Base-by-base conservation (phyloP, 1,140 invertebrate genomes). In the Apis laboriosa region DNA sequence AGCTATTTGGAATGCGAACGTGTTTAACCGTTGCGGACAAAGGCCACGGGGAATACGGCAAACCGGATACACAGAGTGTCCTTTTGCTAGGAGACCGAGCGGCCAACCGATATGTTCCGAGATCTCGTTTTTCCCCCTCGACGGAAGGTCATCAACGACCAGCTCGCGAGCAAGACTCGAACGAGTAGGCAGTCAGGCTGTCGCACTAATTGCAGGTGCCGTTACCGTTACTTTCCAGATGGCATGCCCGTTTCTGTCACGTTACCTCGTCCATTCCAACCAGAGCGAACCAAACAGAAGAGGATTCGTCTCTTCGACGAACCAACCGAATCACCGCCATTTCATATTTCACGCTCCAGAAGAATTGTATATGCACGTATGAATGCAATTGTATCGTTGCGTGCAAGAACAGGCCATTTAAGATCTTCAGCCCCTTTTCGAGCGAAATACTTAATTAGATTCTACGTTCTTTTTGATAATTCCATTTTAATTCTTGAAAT, bases 211-310 rank as follows among this genome's bases (percentile, higher is more conserved):
- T 91, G 89, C 89, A 64, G 84, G 86, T 84, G 85, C 88, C 88
- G 85, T 90, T 90, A 91, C 89, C 88, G 88, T 86, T 88, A 91
- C 86, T 89, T 87, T 90, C 84, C 86, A 88, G 85, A 84, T 90
- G 87, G 90, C 80, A 89, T 89, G 79, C 82, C 79, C 82, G 88
- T 89, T 88, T 88, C 83, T 82, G 86, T 90, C 86, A 67, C 84
- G 72, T 72, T 85, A 67, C 70, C 66, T 85, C 79, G 86, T 67
- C 60, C 72, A 21, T 55, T 66, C 66, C 61, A 83, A 84, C 71
- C 75, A 73, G 70, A 79, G 76, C 76, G 58, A 82, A 84, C 63
- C 55, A 24, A 53, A 73, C 67, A 55, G 58, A 85, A 24, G 13
- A 12, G 60, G 24, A n/a, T 61, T 56, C 17, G 55, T 43, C 53